Conservation (phyloP, 2,888 invertebrate species). For the Leptura quadrifasciata region DNA sequence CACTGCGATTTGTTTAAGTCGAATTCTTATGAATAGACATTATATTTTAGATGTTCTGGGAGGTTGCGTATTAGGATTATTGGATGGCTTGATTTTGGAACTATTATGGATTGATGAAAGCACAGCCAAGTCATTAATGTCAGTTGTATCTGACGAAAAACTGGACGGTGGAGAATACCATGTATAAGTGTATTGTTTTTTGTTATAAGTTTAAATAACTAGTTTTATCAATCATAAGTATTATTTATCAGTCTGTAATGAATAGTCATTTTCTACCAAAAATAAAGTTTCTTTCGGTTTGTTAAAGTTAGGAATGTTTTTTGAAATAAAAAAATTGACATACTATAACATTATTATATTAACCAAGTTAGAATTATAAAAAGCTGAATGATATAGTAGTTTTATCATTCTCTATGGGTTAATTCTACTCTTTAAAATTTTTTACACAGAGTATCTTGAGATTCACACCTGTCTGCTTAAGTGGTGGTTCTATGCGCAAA, state of each 20-base stretch:
- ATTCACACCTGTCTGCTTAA: too few species aligned
- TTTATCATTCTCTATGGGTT: too few species aligned
- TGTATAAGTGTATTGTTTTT: slow-evolving; percentile 68
- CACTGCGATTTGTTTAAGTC: slow-evolving; percentile 83
- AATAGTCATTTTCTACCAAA: neutral
- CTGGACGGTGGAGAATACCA: slow-evolving; percentile 82
- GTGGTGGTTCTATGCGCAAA: too few species aligned
- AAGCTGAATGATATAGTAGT: too few species aligned
- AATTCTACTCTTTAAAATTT: too few species aligned
- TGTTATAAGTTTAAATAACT: neutral
- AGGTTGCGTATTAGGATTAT: slow-evolving; percentile 84
- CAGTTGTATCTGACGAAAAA: slow-evolving; percentile 81
- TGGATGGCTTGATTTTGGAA: slow-evolving; percentile 80
- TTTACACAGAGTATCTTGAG: too few species aligned
- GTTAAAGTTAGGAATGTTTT: neutral
- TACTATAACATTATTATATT: too few species aligned
- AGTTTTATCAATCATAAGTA: neutral
- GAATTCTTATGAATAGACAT: slow-evolving; percentile 90
- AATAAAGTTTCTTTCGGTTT: neutral
- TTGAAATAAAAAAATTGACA: neutral
- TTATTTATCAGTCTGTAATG: neutral
- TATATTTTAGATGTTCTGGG: slow-evolving; percentile 89
- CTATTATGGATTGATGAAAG: slow-evolving; percentile 83
- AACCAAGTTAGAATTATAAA: too few species aligned
- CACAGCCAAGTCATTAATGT: slow-evolving; percentile 78